Evolutionary conservation across 2,888 invertebrate species (phyloP), one percentile per base, ranked within the genome.

Genomic region (Poecilus cupreus): DNA sequence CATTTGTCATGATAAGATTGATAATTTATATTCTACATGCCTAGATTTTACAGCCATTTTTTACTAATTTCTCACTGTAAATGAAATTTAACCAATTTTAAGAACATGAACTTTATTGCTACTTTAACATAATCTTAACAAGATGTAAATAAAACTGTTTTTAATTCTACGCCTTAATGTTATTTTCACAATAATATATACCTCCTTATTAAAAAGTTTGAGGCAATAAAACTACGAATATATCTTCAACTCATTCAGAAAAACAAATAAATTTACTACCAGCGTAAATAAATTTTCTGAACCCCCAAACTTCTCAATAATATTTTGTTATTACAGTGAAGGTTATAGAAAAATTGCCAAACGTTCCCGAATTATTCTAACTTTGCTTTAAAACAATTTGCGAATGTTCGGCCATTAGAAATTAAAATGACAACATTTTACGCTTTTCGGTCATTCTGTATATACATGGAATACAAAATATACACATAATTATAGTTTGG

Each of bases 251-350:
- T 10, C 6, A 51, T 51, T n/a, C 26, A 24, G 26, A 20, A 24
- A 60, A 60, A n/a, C 26, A 32, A 32, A 54, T 54, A 54, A 60
- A 60, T 60, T 60, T 60, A 60, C 60, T 60, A 60, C 60, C 60
- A 60, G 60, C 60, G 24, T 60, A 60, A 60, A 60, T 43, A 43
- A 11, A 43, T 43, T 43, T 43, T 43, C 13, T 43, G 43, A 43
- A 32, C 8, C 32, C 4, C 1, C 4, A 32, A 32, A 32, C 32
- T 32, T 32, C 32, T 32, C 8, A 32, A 3, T 32, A 32, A 32
- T 8, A 32, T 26, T 26, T 26, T 32, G 32, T 32, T 32, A 3
- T 32, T 5, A 6, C 8, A 32, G 32, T 5, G 8, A 32, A 32
- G 5, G 4, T 32, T 32, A 32, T 32, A 32, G 5, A 2, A 26